phyloP scores from a whole-genome alignment of 2,797 vertebrate genomes.

The Xiphophorus birchmanni region DNA sequence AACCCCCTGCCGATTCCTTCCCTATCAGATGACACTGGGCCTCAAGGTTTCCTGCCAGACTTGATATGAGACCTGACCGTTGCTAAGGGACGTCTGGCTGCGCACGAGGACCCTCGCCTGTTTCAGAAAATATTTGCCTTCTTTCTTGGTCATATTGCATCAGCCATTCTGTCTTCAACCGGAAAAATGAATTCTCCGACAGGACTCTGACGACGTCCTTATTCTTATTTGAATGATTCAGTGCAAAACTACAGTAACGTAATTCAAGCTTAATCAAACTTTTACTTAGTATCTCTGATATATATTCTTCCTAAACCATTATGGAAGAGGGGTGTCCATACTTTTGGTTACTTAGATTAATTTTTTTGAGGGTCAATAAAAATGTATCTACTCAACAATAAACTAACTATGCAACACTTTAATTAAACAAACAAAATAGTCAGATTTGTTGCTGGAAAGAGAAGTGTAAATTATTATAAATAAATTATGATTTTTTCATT shows the following conservation, averaged over 20 bases:
- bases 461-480: no score
- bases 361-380: no score
- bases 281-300: background rate
- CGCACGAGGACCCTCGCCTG: conserved; percentile 22
- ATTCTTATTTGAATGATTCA: conserved; percentile 17
- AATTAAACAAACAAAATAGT: no score
- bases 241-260: background rate
- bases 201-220: background rate
- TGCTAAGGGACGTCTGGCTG: conserved; percentile 61
- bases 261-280: conserved; percentile 11
- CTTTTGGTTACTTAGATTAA: no score
- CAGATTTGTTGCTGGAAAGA: no score
- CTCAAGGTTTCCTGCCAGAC: conserved; percentile 70
- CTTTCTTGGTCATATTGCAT: conserved; percentile 31
- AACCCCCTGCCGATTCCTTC: conserved; percentile 32
- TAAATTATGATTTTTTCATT: no score
- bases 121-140: conserved; percentile 51
- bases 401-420: no score
- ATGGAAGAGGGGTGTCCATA: no score
- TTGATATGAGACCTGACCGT: conserved; percentile 71
- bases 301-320: background rate
- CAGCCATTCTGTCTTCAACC: conserved; percentile 14
- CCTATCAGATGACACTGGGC: conserved; percentile 76
- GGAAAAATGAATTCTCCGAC: conserved; percentile 12
- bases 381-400: no score